Percentiles rank a stretch among this genome's conserved stretches.
These are phyloP conservation scores for Slavum lentiscoides DNA, from an alignment of 2,888 invertebrate genomes.

Conservation along the genomic window DNA sequence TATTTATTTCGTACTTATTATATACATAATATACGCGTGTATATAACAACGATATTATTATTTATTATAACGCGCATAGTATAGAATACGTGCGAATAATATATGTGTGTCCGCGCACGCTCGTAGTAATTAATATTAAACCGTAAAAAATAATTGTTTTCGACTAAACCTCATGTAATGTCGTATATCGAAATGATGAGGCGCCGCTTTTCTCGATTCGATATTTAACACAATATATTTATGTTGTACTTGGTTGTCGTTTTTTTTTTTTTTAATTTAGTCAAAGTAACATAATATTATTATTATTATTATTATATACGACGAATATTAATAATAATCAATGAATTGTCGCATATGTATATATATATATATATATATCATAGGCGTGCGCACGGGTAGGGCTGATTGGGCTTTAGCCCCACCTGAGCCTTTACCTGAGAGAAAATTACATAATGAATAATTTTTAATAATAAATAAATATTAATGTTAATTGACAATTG, in stretches of 20 bases:
- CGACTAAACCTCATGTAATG: background rate
- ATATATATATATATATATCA: too few species aligned
- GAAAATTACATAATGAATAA: too few species aligned
- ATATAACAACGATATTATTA: too few species aligned
- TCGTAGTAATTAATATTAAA: conserved; percentile 23
- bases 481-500: too few species aligned
- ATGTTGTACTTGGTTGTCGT: background rate
- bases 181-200: too few species aligned
- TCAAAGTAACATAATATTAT: conserved; percentile 12
- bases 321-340: conserved; percentile 6
- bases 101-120: conserved; percentile 11
- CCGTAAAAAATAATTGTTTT: background rate
- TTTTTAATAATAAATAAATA: too few species aligned
- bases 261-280: background rate
- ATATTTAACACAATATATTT: conserved; percentile 19
- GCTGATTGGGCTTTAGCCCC: too few species aligned
- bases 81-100: conserved; percentile 17
- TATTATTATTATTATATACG: conserved; percentile 3
- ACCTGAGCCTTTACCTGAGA: too few species aligned
- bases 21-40: too few species aligned
- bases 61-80: too few species aligned
- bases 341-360: too few species aligned
- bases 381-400: too few species aligned
- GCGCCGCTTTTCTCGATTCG: background rate
- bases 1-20: background rate